Percentiles rank a stretch among this genome's conserved stretches.
These are phyloP conservation scores for Drosophila meridiana DNA, from an alignment of 2,888 invertebrate species.

Conservation along the genomic window DNA sequence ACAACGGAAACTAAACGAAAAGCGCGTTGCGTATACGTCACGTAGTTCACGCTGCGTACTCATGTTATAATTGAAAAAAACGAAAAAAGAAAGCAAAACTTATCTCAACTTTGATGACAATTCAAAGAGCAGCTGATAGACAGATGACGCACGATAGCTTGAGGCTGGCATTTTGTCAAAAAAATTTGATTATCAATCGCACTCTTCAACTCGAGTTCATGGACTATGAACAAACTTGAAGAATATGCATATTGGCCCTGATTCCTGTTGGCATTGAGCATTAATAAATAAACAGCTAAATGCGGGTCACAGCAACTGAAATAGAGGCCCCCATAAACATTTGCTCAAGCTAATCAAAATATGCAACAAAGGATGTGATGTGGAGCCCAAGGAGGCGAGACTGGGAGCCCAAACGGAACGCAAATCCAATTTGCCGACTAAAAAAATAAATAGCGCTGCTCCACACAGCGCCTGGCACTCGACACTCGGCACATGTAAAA, in stretches of 20 bases:
- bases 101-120: slow-evolving; percentile 21
- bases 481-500: slow-evolving; percentile 1
- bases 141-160: slow-evolving; percentile 18
- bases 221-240: not conserved
- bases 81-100: not conserved
- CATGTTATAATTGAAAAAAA: slow-evolving; percentile 3
- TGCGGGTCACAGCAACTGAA: slow-evolving; percentile 2
- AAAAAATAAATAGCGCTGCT: not conserved
- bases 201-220: not conserved
- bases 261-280: not conserved
- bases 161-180: slow-evolving; percentile 14
- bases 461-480: not conserved
- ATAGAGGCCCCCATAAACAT: slow-evolving; percentile 2
- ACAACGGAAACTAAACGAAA: slow-evolving; percentile 1
- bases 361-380: slow-evolving; percentile 3
- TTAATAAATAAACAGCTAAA: slow-evolving; percentile 10
- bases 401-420: slow-evolving; percentile 9
- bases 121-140: slow-evolving; percentile 10
- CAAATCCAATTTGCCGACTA: slow-evolving; percentile 44
- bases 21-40: slow-evolving; percentile 24
- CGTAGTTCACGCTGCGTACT: not conserved
- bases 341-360: slow-evolving; percentile 33
- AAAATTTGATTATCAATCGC: slow-evolving; percentile 13
- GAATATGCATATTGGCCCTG: not conserved
- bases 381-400: slow-evolving; percentile 2